Percentiles rank a stretch among this genome's conserved stretches.
phyloP scores from a whole-genome alignment of 2,113 vertebrate species.

The Pluvianellus socialis region DNA sequence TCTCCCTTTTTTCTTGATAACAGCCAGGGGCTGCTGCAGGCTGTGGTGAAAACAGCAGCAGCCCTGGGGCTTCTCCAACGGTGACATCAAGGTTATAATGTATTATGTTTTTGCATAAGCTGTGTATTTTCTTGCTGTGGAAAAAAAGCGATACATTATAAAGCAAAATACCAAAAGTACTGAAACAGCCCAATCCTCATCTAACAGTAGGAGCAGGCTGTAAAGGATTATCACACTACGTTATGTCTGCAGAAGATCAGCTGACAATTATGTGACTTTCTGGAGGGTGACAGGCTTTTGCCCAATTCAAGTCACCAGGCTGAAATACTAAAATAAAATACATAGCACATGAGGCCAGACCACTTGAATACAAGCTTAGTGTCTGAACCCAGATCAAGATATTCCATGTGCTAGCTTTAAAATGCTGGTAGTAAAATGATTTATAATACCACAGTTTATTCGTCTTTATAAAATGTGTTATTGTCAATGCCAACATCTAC shows the following conservation, averaged over 20 bases:
- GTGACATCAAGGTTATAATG: background rate
- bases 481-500: background rate
- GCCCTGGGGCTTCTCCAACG: accelerated
- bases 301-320: background rate
- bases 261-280: background rate
- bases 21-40: background rate
- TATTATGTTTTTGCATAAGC: background rate
- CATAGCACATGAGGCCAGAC: background rate
- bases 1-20: background rate
- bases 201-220: background rate
- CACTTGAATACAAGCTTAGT: background rate
- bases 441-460: background rate
- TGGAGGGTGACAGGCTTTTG: background rate
- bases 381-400: background rate
- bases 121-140: background rate
- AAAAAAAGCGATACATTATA: background rate
- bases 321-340: background rate
- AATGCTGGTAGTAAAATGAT: background rate
- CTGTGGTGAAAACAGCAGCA: background rate
- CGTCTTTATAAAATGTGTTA: background rate
- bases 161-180: background rate
- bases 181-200: background rate
- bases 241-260: background rate
- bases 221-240: background rate
- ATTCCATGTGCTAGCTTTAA: background rate